Evolutionary conservation across 2,797 vertebrate genomes (phyloP), one percentile per base, ranked within the genome.

Genomic region (Steatocranus sp.): DNA sequence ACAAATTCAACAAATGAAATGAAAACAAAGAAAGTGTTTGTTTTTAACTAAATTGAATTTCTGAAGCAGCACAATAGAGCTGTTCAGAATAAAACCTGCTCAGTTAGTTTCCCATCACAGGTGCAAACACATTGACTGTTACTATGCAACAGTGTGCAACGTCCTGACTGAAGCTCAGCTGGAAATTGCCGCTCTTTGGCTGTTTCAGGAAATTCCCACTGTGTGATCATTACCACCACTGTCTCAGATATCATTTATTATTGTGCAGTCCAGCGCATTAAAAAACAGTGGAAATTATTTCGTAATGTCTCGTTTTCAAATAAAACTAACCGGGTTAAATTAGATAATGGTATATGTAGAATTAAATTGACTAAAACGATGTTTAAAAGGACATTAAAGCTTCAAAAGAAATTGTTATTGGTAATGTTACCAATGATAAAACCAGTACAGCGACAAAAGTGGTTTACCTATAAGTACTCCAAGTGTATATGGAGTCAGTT

Each of bases 401-500:
- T n/a, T n/a, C 43, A 48, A 48, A 48, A 73, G 10, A 73, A 73
- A 30, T 4, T 0, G 3, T n/a, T 14, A 32, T 73, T 49, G 25
- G 25, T n/a, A 61, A 61, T 8, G 15, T 73, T 73, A 48, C 43
- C 11, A 73, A 0, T 48, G 14, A n/a, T 73, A 30, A 73, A 73
- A n/a, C 15, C 15, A 48, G 25, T n/a, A 48, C 9, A n/a, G 25
- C 7, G 27, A 48, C 4, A 0, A 32, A 48, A n/a, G 27, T n/a
- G 17, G 10, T 48, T 97, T 90, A 99, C 98, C 98, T 75, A 99
- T 98, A 83, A 99, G 96, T 11, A 96, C 96, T 91, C 99, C 99
- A 18, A 99, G 96, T 9, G 96, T 98, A 92, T 96, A 98, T 0
- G 99, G 99, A 7, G 95, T 97, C 83, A 99, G 94, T 91, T 98